These are phyloP conservation scores for Carassius auratus DNA, from an alignment of 2,113 vertebrate genomes.

Conservation along the genomic window DNA sequence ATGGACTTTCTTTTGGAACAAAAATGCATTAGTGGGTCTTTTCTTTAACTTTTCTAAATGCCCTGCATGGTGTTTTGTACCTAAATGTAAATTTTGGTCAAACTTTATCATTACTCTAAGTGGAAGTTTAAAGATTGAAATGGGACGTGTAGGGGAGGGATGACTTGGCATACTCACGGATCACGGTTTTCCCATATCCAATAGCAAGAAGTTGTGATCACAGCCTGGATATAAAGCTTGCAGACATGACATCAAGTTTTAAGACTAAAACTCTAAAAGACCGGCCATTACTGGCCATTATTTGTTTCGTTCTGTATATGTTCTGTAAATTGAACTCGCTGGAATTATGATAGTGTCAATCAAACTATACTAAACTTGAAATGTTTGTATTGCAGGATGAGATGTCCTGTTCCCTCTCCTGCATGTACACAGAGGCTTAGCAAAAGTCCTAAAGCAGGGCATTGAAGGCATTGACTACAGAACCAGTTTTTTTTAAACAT, in stretches of 20 bases:
- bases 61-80: neutral
- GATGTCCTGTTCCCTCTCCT: too few species aligned
- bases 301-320: too few species aligned
- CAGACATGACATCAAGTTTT: neutral
- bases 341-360: too few species aligned
- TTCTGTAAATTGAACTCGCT: too few species aligned
- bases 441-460: too few species aligned
- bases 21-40: constrained; percentile 10
- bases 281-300: too few species aligned
- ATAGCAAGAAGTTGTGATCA: neutral
- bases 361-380: too few species aligned
- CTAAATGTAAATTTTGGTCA: neutral
- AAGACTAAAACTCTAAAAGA: too few species aligned
- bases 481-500: too few species aligned
- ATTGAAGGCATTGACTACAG: too few species aligned
- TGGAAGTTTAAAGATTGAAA: neutral
- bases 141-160: neutral
- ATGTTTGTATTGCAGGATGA: too few species aligned
- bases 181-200: neutral
- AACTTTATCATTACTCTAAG: neutral
- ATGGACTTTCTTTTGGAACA: neutral
- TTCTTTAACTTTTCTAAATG: constrained; percentile 12
- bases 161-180: neutral
- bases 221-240: neutral
- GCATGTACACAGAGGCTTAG: too few species aligned